A percentile compares a stretch with the other conserved stretches of the same genome.
Conservation (phyloP, 2,113 vertebrate genomes). For the Nymphicus hollandicus region DNA sequence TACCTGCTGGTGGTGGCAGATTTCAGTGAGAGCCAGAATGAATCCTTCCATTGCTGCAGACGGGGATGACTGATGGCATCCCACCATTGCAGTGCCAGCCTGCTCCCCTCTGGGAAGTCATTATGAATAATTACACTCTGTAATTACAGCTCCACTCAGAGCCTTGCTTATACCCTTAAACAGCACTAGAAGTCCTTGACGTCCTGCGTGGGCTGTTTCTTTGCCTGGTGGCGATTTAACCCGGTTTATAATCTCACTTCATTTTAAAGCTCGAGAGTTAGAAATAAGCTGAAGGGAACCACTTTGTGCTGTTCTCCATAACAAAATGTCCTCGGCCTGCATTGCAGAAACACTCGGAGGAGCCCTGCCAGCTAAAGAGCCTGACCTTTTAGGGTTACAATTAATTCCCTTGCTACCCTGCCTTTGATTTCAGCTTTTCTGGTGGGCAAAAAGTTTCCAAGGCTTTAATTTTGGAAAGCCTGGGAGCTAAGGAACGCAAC, state of each 20-base stretch:
- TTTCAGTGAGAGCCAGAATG: neutral
- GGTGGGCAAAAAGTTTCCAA: neutral
- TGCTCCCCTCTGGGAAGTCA: neutral
- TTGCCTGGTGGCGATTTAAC: neutral
- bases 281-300: neutral
- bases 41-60: neutral
- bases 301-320: neutral
- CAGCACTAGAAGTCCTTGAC: neutral
- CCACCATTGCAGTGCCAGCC: neutral
- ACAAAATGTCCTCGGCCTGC: neutral
- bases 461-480: slow-evolving; percentile 21
- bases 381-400: neutral
- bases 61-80: neutral
- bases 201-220: neutral
- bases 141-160: neutral
- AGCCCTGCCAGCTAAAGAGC: neutral
- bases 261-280: neutral
- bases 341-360: neutral
- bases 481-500: neutral
- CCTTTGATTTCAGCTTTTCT: neutral
- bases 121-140: neutral
- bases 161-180: neutral
- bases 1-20: neutral
- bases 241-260: neutral
- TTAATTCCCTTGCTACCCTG: neutral